These are phyloP conservation scores for Dasysyrphus albostriatus DNA, from an alignment of 2,888 invertebrate species.

Conservation along the genomic window DNA sequence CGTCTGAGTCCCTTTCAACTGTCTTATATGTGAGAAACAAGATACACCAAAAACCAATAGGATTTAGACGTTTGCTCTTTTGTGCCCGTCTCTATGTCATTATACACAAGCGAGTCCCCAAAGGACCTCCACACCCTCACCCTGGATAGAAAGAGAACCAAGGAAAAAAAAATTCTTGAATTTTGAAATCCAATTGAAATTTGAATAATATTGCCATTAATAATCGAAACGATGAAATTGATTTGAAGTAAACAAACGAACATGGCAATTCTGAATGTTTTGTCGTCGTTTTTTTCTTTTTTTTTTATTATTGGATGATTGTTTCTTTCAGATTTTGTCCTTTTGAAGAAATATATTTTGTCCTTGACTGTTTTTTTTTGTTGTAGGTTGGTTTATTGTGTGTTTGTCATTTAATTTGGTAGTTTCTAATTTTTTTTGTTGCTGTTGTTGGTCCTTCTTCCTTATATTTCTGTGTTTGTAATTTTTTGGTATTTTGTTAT, in stretches of 20 bases:
- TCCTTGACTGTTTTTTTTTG: constrained; percentile 36
- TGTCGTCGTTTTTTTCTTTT: constrained; percentile 20
- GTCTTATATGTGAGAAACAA: constrained; percentile 25
- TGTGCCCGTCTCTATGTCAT: constrained; percentile 4
- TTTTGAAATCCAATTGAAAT: constrained; percentile 69
- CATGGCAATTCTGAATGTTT: constrained; percentile 55
- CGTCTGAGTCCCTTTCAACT: constrained; percentile 1
- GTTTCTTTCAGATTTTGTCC: constrained; percentile 31
- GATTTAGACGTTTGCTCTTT: constrained; percentile 42
- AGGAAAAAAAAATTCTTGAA: constrained; percentile 41
- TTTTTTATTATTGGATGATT: constrained; percentile 32
- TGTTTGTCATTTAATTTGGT: constrained; percentile 32
- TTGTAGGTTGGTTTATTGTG: constrained; percentile 42
- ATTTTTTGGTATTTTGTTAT: constrained; percentile 53
- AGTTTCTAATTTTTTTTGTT: constrained; percentile 43
- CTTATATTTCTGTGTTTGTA: background rate
- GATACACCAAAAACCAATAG: constrained; percentile 24
- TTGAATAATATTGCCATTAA: constrained; percentile 75
- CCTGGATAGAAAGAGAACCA: background rate
- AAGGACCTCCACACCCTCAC: constrained; percentile 5
- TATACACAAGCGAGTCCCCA: constrained; percentile 1
- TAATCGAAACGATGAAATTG: constrained; percentile 73
- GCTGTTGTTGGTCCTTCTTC: constrained; percentile 4
- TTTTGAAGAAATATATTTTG: constrained; percentile 17
- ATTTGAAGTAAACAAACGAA: constrained; percentile 71